phyloP scores from a whole-genome alignment of 2,888 invertebrate species.

The Megastigmus dorsalis region DNA sequence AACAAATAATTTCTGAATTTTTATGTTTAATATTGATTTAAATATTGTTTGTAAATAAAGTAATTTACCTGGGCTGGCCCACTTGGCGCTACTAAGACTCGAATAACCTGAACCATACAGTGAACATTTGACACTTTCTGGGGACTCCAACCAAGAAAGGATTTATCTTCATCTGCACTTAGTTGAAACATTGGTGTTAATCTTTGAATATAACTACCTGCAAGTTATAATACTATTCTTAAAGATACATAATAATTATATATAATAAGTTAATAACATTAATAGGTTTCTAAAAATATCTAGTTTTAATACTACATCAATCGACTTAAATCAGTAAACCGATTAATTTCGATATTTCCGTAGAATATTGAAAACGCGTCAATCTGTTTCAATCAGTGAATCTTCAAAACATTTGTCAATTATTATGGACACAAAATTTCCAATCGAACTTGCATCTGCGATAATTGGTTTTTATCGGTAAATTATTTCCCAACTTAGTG shows the following conservation, averaged over 20 bases:
- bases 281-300: neutral
- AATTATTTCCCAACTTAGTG: no score
- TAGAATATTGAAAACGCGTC: no score
- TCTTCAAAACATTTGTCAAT: no score
- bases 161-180: constrained; percentile 82
- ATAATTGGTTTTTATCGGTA: no score
- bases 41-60: no score
- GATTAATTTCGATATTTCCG: constrained; percentile 40
- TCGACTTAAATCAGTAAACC: neutral
- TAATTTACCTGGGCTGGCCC: constrained; percentile 90
- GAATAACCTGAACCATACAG: constrained; percentile 91
- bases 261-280: no score
- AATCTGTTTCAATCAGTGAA: no score
- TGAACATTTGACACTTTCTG: constrained; percentile 97
- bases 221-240: no score
- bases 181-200: constrained; percentile 91
- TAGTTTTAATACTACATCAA: constrained; percentile 6
- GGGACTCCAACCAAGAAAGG: constrained; percentile 85
- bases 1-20: constrained; percentile 54
- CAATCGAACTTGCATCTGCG: no score
- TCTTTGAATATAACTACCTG: constrained; percentile 92
- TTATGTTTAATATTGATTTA: no score
- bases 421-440: no score
- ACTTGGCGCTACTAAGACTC: constrained; percentile 94
- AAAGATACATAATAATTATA: no score